phyloP scores from a whole-genome alignment of 2,797 vertebrate genomes.

The Sebastes kiyomatsui region DNA sequence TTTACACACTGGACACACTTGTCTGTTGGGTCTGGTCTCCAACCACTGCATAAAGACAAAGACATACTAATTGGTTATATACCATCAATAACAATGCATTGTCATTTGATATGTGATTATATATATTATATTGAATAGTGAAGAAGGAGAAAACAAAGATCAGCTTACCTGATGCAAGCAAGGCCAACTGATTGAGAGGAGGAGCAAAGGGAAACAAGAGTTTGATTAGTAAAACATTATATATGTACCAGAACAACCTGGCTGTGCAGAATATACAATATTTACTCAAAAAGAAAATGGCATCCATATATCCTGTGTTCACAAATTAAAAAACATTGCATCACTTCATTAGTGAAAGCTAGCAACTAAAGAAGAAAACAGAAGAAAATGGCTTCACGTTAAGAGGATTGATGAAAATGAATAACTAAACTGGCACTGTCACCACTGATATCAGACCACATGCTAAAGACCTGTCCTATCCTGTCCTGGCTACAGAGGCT shows the following conservation, averaged over 20 bases:
- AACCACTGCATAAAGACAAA: conserved; percentile 86
- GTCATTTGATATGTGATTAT: not conserved
- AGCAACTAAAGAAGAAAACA: not conserved
- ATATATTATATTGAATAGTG: not conserved
- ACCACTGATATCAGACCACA: not conserved
- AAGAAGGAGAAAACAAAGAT: conserved; percentile 62
- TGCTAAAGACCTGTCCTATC: not conserved
- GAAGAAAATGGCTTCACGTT: not conserved
- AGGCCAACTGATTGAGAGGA: conserved; percentile 87
- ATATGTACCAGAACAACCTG: not conserved
- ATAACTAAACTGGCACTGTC: not conserved
- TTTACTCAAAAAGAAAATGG: not conserved
- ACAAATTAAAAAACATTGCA: not conserved
- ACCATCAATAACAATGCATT: not conserved
- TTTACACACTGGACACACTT: conserved; percentile 99
- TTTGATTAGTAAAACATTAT: conserved; percentile 20
- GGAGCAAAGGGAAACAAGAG: conserved; percentile 12
- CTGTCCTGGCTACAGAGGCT: not conserved
- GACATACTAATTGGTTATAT: not conserved
- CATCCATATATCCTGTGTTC: not conserved
- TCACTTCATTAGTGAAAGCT: too few relatives aligned
- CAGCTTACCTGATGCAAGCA: conserved; percentile 96
- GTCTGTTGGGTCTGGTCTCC: conserved; percentile 96
- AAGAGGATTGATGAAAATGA: not conserved
- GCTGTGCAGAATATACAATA: not conserved